A percentile compares a stretch with the other conserved stretches of the same genome.
Conservation (phyloP, 1,140 invertebrate genomes). For the Aplysia californica region DNA sequence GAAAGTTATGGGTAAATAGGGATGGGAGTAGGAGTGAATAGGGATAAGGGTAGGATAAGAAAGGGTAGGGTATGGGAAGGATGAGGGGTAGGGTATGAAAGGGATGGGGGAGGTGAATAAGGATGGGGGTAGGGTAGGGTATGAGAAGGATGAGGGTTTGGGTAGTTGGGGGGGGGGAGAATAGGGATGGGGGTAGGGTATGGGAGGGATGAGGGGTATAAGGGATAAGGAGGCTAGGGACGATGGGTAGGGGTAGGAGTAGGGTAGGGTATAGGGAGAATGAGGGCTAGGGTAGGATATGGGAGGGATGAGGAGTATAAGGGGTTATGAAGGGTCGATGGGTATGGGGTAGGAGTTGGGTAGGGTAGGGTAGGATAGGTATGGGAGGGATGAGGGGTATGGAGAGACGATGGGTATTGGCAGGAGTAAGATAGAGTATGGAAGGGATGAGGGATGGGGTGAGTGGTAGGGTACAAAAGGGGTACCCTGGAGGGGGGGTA, state of each 20-base stretch:
- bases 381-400: neutral
- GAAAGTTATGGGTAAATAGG: neutral
- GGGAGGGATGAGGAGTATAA: neutral
- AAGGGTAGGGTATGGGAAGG: no score
- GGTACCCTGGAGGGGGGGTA: neutral
- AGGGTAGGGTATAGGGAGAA: neutral
- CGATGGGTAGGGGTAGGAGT: no score
- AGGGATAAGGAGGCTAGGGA: neutral
- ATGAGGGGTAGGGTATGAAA: no score
- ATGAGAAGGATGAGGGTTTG: neutral
- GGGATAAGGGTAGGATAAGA: no score
- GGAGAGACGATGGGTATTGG: neutral
- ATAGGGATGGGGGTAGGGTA: no score
- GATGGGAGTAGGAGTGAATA: no score
- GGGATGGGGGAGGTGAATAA: neutral
- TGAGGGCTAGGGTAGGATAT: neutral
- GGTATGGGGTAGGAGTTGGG: neutral
- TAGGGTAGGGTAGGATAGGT: neutral
- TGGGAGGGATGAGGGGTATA: neutral
- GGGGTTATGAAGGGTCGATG: neutral
- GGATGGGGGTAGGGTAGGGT: no score
- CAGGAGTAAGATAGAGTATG: neutral
- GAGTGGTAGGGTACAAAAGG: neutral
- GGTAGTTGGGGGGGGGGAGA: neutral
- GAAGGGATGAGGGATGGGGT: neutral